Percentiles rank a stretch among this genome's conserved stretches.
Evolutionary conservation across 2,888 invertebrate genomes (phyloP).

Genomic region (Ecliptopera silaceata): DNA sequence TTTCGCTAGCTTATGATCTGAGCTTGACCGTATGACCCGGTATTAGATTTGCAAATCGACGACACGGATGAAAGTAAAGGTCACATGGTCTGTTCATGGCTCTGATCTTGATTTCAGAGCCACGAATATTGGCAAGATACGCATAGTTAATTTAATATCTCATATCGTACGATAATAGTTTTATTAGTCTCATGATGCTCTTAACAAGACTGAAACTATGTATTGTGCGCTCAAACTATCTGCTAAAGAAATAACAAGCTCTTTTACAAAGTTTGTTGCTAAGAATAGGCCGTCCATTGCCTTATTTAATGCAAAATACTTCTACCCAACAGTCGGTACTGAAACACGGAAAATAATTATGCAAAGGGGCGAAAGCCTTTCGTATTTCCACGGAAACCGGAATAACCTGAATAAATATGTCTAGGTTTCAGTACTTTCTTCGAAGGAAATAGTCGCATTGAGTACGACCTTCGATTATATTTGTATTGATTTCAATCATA

Average conservation of each 20-base stretch:
- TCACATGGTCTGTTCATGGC: background rate
- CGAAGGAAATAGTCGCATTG: background rate
- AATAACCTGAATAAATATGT: slow-evolving; percentile 1
- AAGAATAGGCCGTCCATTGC: background rate
- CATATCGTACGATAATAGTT: too few species aligned
- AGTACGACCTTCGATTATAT: background rate
- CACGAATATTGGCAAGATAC: background rate
- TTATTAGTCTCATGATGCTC: too few species aligned
- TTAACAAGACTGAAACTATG: too few species aligned
- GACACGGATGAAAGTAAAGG: slow-evolving; percentile 2
- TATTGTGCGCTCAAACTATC: too few species aligned
- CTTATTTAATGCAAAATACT: background rate
- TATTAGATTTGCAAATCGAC: background rate
- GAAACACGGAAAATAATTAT: slow-evolving; percentile 7
- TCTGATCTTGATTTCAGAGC: background rate
- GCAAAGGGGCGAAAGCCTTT: slow-evolving; percentile 7
- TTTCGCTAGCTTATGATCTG: background rate
- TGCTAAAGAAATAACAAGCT: background rate
- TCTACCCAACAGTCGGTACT: background rate
- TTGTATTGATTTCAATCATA: slow-evolving; percentile 4
- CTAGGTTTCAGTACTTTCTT: slow-evolving; percentile 1
- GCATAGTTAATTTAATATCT: too few species aligned
- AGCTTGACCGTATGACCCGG: background rate
- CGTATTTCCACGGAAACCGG: slow-evolving; percentile 1
- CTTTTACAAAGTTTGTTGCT: background rate